Percentiles rank a stretch among this genome's conserved stretches.
phyloP scores from a whole-genome alignment of 2,888 invertebrate genomes.

The Polylopha cassiicola region DNA sequence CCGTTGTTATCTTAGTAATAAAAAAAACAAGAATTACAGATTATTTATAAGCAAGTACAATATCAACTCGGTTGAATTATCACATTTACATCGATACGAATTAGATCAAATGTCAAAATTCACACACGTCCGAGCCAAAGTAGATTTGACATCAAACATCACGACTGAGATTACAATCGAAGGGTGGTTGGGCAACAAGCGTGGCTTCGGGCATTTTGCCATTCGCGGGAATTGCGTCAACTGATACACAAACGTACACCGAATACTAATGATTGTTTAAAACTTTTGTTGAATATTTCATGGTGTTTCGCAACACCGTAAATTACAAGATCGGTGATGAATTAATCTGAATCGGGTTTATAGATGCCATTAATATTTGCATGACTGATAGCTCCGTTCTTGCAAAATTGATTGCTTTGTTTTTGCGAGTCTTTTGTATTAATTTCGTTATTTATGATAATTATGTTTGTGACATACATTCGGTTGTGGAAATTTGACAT shows the following conservation, averaged over 20 bases:
- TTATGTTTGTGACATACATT: too few relatives aligned
- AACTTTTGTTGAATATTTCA: conserved; percentile 57
- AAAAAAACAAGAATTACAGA: too few relatives aligned
- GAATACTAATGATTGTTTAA: conserved; percentile 54
- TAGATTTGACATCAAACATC: conserved; percentile 20
- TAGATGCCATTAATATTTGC: too few relatives aligned
- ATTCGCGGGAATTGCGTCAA: conserved; percentile 43
- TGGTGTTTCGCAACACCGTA: conserved; percentile 36
- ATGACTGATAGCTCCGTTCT: too few relatives aligned
- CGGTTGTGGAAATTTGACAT: too few relatives aligned
- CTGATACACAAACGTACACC: conserved; percentile 47
- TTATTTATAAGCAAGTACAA: too few relatives aligned
- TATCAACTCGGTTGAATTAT: conserved; percentile 10
- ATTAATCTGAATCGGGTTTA: conserved; percentile 24
- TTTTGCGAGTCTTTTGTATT: too few relatives aligned
- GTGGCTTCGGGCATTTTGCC: conserved; percentile 43
- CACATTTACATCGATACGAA: conserved; percentile 9
- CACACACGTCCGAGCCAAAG: conserved; percentile 16
- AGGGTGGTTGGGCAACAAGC: conserved; percentile 29
- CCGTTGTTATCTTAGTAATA: too few relatives aligned
- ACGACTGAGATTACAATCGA: conserved; percentile 19
- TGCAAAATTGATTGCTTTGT: too few relatives aligned
- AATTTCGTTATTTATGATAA: too few relatives aligned
- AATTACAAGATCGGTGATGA: conserved; percentile 14
- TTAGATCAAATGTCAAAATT: conserved; percentile 16